These are phyloP conservation scores for Rhagoletis pomonella DNA, from an alignment of 1,140 invertebrate genomes.

Conservation along the genomic window DNA sequence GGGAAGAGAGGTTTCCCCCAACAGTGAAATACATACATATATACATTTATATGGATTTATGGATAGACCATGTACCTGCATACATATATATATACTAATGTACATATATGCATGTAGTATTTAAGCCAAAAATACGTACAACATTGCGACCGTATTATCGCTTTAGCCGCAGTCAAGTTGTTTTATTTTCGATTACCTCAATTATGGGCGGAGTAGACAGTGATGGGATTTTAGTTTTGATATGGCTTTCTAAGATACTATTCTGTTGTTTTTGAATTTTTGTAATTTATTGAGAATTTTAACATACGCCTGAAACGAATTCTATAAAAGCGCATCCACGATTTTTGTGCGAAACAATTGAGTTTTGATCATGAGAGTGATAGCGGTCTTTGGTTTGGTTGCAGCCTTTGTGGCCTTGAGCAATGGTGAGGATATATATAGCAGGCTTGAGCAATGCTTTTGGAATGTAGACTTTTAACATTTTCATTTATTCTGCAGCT, in stretches of 20 bases:
- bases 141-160: constrained; percentile 14
- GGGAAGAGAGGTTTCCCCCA: too few species aligned
- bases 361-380: constrained; percentile 54
- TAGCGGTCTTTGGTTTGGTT: constrained; percentile 49
- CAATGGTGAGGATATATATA: constrained; percentile 39
- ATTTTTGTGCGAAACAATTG: not conserved
- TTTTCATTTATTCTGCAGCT: not conserved
- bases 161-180: not conserved
- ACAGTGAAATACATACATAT: too few species aligned
- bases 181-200: not conserved
- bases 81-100: not conserved
- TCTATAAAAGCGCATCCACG: constrained; percentile 37
- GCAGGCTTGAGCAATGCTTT: not conserved
- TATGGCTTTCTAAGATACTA: not conserved
- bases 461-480: not conserved
- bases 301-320: not conserved
- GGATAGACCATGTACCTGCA: not conserved
- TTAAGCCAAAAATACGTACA: not conserved
- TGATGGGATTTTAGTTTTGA: not conserved
- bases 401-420: constrained; percentile 34
- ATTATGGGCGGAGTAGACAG: not conserved
- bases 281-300: not conserved
- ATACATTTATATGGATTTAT: too few species aligned
- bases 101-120: not conserved
- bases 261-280: constrained; percentile 7